phyloP scores from a whole-genome alignment of 2,888 invertebrate genomes.

The Andricus curvator region DNA sequence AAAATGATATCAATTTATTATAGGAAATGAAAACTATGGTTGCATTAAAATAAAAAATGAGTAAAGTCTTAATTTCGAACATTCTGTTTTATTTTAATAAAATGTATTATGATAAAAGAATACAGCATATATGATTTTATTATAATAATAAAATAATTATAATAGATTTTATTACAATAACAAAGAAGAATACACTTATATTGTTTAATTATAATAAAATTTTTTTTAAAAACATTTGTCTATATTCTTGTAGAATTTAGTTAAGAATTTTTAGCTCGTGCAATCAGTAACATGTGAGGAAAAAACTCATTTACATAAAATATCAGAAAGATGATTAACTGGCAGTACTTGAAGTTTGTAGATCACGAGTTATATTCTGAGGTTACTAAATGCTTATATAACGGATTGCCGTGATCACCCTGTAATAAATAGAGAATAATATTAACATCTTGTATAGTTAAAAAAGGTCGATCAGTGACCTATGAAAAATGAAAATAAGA shows the following conservation, averaged over 20 bases:
- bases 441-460: neutral
- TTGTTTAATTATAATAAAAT: neutral
- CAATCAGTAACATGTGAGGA: neutral
- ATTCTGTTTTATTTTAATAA: neutral
- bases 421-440: neutral
- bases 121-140: neutral
- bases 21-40: neutral
- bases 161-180: constrained; percentile 3
- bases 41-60: constrained; percentile 14
- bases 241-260: neutral
- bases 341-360: neutral
- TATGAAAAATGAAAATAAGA: neutral
- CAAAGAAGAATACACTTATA: neutral
- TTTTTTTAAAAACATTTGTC: neutral
- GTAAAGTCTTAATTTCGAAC: neutral
- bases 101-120: neutral
- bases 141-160: neutral
- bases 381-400: constrained; percentile 7
- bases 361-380: neutral
- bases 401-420: neutral
- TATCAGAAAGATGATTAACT: neutral
- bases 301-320: neutral
- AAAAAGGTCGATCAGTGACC: neutral
- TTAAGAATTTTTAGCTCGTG: neutral
- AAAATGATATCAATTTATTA: neutral